A percentile compares a stretch with the other conserved stretches of the same genome.
Conservation (phyloP, 2,797 vertebrate genomes). For the Alca torda region DNA sequence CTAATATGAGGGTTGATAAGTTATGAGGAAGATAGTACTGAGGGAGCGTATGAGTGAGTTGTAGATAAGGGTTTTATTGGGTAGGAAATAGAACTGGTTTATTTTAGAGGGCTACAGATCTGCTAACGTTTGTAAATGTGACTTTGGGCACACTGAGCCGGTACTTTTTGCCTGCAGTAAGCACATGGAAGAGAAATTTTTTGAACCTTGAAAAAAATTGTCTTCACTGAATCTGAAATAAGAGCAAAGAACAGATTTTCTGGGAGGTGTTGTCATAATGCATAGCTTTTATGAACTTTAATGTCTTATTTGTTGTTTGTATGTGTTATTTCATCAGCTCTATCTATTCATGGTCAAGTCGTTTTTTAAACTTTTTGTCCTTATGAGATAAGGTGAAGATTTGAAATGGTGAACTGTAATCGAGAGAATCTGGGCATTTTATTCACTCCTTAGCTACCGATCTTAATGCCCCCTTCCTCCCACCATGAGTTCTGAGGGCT, state of each 20-base stretch:
- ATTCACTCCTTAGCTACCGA: neutral
- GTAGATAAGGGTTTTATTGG: neutral
- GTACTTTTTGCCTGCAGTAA: neutral
- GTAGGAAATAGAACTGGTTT: neutral
- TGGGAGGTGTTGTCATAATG: neutral
- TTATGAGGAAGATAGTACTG: neutral
- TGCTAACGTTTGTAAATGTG: neutral
- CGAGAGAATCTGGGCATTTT: neutral
- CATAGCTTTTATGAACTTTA: neutral
- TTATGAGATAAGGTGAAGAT: neutral
- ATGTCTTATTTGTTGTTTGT: neutral
- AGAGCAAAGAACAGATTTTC: neutral
- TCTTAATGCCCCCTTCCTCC: neutral
- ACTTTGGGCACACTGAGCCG: neutral
- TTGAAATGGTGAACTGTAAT: neutral
- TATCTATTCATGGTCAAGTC: neutral
- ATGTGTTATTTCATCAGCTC: neutral
- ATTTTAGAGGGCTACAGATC: neutral
- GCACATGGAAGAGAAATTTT: neutral
- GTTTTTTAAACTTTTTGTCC: neutral
- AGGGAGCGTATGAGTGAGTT: neutral
- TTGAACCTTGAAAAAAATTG: neutral
- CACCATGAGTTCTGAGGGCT: neutral
- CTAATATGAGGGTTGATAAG: neutral
- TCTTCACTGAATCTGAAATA: neutral